phyloP scores from a whole-genome alignment of 2,888 invertebrate species.

The Mesoligia furuncula region DNA sequence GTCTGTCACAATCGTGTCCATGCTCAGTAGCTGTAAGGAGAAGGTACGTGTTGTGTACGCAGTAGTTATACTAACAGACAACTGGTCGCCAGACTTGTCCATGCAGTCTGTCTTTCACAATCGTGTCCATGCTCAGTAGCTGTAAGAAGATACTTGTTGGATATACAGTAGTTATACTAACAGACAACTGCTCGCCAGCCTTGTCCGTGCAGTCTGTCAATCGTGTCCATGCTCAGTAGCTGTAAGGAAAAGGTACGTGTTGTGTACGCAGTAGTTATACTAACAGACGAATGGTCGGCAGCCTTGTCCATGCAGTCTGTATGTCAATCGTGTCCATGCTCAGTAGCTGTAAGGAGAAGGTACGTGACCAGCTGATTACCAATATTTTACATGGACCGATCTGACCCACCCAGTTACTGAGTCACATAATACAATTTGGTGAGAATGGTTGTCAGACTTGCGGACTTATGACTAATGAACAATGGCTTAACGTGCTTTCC shows the following conservation, averaged over 20 bases:
- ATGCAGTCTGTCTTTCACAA: conserved; percentile 99
- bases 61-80: conserved; percentile 94
- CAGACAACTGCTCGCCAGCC: conserved; percentile 99
- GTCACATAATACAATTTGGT: background rate
- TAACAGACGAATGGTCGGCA: conserved; percentile 99
- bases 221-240: conserved; percentile 99
- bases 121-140: conserved; percentile 99
- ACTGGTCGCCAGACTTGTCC: conserved; percentile 99
- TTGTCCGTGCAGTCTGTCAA: conserved; percentile 98
- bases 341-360: conserved; percentile 99
- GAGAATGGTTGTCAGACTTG: background rate
- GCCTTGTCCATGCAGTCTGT: conserved; percentile 98
- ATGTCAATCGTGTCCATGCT: conserved; percentile 99
- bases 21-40: conserved; percentile 99
- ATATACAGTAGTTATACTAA: conserved; percentile 88
- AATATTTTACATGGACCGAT: background rate
- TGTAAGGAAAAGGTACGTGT: conserved; percentile 98
- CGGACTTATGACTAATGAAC: background rate
- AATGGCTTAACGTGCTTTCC: background rate
- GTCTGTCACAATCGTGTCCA: conserved; percentile 99
- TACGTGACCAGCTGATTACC: conserved; percentile 92
- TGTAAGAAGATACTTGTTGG: conserved; percentile 96
- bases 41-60: conserved; percentile 92
- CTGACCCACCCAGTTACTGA: too few species aligned
- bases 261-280: conserved; percentile 80